phyloP scores from a whole-genome alignment of 2,888 invertebrate genomes.

The Cryptus viduatorius region DNA sequence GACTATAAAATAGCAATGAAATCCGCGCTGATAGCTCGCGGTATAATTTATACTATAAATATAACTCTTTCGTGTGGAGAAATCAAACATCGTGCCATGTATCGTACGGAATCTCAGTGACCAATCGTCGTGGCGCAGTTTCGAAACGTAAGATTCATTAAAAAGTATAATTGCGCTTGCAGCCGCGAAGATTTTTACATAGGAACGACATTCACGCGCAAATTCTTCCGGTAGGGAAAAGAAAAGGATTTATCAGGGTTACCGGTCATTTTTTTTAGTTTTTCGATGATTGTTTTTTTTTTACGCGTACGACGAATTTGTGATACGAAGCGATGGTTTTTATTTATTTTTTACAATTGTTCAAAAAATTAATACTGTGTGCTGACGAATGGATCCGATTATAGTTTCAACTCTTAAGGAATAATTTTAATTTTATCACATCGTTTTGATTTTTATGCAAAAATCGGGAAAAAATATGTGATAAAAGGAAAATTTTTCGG shows the following conservation, averaged over 20 bases:
- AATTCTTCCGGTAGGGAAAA: not conserved
- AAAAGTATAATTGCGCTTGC: constrained; percentile 50
- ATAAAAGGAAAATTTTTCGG: too few relatives aligned
- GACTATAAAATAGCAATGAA: constrained; percentile 4
- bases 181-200: constrained; percentile 24
- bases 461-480: too few relatives aligned
- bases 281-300: too few relatives aligned
- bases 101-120: constrained; percentile 37
- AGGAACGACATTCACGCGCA: not conserved
- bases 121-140: constrained; percentile 26
- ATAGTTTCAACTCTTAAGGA: too few relatives aligned
- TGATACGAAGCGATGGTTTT: too few relatives aligned
- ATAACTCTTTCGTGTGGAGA: constrained; percentile 19
- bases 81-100: not conserved
- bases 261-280: not conserved
- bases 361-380: too few relatives aligned
- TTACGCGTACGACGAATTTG: too few relatives aligned
- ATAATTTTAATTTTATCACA: too few relatives aligned
- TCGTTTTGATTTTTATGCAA: too few relatives aligned
- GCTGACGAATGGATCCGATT: too few relatives aligned
- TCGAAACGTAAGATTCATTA: constrained; percentile 41
- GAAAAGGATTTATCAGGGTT: not conserved
- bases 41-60: constrained; percentile 25
- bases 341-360: too few relatives aligned
- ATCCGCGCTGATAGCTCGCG: not conserved